These are phyloP conservation scores for Phyllotreta cruciferae DNA, from an alignment of 2,888 invertebrate species.

Conservation along the genomic window DNA sequence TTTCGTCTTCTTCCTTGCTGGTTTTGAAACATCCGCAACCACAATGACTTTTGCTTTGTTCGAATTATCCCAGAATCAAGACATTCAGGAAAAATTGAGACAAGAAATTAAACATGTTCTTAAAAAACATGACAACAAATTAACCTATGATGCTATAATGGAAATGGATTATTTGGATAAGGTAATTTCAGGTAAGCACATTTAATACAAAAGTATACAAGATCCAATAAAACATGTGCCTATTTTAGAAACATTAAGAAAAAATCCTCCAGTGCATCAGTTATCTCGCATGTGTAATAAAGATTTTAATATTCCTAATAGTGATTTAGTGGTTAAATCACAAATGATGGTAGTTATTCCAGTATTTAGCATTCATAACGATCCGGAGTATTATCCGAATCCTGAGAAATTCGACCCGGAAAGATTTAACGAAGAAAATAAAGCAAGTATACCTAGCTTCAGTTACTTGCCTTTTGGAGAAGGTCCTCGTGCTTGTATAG, in stretches of 20 bases:
- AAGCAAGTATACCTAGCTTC: conserved; percentile 4
- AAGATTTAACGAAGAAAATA: conserved; percentile 21
- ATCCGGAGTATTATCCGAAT: conserved; percentile 17
- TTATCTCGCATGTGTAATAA: conserved; percentile 41
- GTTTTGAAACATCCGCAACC: conserved; percentile 44
- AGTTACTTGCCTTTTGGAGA: conserved; percentile 9
- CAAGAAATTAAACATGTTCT: conserved; percentile 39
- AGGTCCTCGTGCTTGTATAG: conserved; percentile 16
- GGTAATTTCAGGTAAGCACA: conserved; percentile 33
- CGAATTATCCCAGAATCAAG: conserved; percentile 40
- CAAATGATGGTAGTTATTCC: conserved; percentile 9
- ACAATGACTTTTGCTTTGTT: conserved; percentile 43
- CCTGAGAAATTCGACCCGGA: conserved; percentile 21
- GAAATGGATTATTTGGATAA: conserved; percentile 3
- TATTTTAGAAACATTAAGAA: conserved; percentile 32
- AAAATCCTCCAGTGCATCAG: conserved; percentile 38
- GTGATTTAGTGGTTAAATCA: conserved; percentile 25
- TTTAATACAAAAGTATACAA: too few species aligned
- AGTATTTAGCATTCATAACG: conserved; percentile 11
- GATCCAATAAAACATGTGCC: too few species aligned
- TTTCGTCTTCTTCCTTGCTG: conserved; percentile 43
- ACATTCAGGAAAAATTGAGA: conserved; percentile 40
- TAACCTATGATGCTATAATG: conserved; percentile 39
- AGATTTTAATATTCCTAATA: conserved; percentile 41
- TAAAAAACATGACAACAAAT: conserved; percentile 33